A percentile compares a stretch with the other conserved stretches of the same genome.
Conservation (phyloP, 2,113 vertebrate species). For the Carollia perspicillata region DNA sequence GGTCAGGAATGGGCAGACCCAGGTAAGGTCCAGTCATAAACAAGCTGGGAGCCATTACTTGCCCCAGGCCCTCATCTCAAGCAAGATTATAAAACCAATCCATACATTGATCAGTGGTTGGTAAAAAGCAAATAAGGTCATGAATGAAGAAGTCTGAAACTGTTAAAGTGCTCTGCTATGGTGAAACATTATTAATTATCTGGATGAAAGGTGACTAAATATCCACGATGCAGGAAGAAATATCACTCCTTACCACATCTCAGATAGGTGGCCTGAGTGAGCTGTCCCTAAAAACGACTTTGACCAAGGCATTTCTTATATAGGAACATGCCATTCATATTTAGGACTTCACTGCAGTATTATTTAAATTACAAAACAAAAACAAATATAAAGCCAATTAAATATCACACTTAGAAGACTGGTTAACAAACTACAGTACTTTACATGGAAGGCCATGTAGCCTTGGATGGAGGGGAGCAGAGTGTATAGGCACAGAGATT, state of each 20-base stretch:
- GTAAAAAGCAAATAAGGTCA: background rate
- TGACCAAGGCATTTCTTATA: background rate
- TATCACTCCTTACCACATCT: background rate
- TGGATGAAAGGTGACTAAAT: background rate
- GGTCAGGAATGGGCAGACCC: background rate
- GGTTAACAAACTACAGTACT: background rate
- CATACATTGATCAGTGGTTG: background rate
- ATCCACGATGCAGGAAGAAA: background rate
- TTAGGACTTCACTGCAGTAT: background rate
- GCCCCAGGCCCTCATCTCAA: background rate
- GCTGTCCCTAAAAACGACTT: background rate
- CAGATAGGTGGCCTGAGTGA: background rate
- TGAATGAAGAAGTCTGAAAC: background rate
- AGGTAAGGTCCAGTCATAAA: background rate
- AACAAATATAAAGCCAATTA: background rate
- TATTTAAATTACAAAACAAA: conserved; percentile 13
- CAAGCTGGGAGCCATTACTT: background rate
- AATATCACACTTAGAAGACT: background rate
- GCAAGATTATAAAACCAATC: conserved; percentile 1
- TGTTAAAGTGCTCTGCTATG: background rate
- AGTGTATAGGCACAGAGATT: background rate
- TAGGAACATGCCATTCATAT: background rate
- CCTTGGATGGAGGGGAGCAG: background rate
- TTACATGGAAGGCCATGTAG: background rate
- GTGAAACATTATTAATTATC: background rate